Evolutionary conservation across 2,797 vertebrate species (phyloP).

Genomic region (Myotis myotis): DNA sequence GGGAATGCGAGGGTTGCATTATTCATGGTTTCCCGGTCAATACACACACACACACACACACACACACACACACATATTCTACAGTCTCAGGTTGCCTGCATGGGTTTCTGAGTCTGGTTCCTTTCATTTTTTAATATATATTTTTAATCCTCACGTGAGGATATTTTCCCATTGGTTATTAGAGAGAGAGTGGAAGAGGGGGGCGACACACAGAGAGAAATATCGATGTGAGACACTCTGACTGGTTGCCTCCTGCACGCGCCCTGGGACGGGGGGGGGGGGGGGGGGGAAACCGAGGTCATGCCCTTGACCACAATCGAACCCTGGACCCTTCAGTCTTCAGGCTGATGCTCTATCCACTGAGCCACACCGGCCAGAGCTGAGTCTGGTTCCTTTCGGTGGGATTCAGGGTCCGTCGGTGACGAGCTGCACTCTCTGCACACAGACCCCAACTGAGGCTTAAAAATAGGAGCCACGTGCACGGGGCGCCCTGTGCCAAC

Average conservation of each 20-base stretch:
- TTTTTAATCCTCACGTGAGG: too few relatives aligned
- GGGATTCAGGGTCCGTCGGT: slow-evolving; percentile 72
- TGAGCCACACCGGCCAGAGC: too few relatives aligned
- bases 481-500: slow-evolving; percentile 82
- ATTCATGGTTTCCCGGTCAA: slow-evolving; percentile 75
- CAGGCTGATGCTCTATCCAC: too few relatives aligned
- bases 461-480: slow-evolving; percentile 84
- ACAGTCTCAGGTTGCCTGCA: slow-evolving; percentile 75
- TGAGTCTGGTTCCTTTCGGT: slow-evolving; percentile 47
- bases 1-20: slow-evolving; percentile 62
- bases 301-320: too few relatives aligned
- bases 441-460: slow-evolving; percentile 82
- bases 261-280: too few relatives aligned
- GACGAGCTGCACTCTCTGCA: slow-evolving; percentile 78
- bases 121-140: neutral
- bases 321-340: too few relatives aligned
- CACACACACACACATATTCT: neutral
- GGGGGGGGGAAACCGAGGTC: too few relatives aligned
- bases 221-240: too few relatives aligned
- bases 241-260: too few relatives aligned
- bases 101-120: slow-evolving; percentile 63
- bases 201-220: too few relatives aligned
- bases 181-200: too few relatives aligned
- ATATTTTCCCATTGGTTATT: too few relatives aligned
- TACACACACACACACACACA: neutral